Base-by-base conservation (phyloP, 2,113 vertebrate genomes). In the Chaetops frenatus region DNA sequence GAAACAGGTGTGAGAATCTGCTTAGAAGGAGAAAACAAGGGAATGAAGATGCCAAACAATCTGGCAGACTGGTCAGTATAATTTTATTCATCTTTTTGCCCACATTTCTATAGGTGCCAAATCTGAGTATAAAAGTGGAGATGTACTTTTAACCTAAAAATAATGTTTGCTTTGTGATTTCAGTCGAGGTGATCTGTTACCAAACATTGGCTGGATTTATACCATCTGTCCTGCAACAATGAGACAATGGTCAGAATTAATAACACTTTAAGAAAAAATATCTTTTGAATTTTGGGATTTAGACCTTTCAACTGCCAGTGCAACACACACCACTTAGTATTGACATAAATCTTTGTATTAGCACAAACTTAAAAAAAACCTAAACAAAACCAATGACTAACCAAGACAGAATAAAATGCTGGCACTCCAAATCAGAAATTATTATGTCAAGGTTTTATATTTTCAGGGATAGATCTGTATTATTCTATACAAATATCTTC, bases 1-100 rank as follows among this genome's bases (percentile, higher is more conserved):
- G 40, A 79, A 88, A 86, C 88, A 96, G 85, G 85, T 96, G 90
- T 81, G 40, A 65, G 69, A 86, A 67, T 87, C 23, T 45, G 31
- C 25, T 89, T 96, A 79, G 40, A 58, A 90, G 58, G 61, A 84
- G 29, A 85, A 25, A 86, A 71, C 15, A 87, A n/a, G 23, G 22
- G 35, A 90, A 92, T 53, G 31, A 70, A 92, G 51, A 70, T 48
- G 47, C n/a, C 67, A 81, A 35, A 79, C 82, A 86, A 51, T 77
- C 60, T 91, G 50, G 15, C 47, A 91, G 33, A 28, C 56, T 50
- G 23, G 29, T 48, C 69, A 82, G 25, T 79, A 74, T 36, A 58
- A 61, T 69, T 65, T 71, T 77, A 40, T 51, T 92, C 14, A 60
- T 85, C 0, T 71, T 80, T 94, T 94, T 94, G 4, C 44, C 89